A percentile compares a stretch with the other conserved stretches of the same genome.
Evolutionary conservation across 2,113 vertebrate species (phyloP).

Genomic region (Silurus meridionalis): DNA sequence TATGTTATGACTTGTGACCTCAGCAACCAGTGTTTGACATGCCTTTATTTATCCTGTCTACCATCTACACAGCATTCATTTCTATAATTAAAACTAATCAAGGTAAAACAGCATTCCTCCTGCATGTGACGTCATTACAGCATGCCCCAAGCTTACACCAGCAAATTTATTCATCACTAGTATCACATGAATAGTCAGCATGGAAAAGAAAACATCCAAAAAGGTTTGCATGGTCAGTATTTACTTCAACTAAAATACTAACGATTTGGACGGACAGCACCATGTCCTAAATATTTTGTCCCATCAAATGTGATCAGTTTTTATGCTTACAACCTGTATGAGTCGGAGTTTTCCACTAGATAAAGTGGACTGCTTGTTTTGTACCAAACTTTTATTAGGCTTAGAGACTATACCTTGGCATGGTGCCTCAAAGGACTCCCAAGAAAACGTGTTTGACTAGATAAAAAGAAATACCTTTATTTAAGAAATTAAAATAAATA

Average conservation of each 20-base stretch:
- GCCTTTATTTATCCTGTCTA: not conserved
- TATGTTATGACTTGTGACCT: not conserved
- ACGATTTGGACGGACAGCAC: not conserved
- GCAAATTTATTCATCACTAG: not conserved
- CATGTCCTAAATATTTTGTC: not conserved
- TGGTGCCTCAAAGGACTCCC: not conserved
- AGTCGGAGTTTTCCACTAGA: not conserved
- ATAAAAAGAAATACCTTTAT: constrained; percentile 74
- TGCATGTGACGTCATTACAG: no score
- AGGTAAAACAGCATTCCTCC: not conserved
- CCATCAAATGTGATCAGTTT: not conserved
- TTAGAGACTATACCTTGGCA: not conserved
- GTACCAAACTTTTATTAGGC: not conserved
- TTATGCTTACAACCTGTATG: not conserved
- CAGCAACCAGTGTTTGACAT: not conserved
- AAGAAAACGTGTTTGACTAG: constrained; percentile 56
- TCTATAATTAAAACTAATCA: not conserved
- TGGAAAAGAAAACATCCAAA: not conserved
- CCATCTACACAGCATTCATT: not conserved
- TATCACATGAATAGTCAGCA: not conserved
- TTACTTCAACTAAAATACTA: not conserved
- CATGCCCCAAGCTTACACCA: not conserved
- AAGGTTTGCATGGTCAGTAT: not conserved
- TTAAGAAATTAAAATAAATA: constrained; percentile 84
- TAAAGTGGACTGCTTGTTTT: not conserved